These are phyloP conservation scores for Saccostrea glomerata DNA, from an alignment of 1,140 invertebrate genomes.

Conservation along the genomic window DNA sequence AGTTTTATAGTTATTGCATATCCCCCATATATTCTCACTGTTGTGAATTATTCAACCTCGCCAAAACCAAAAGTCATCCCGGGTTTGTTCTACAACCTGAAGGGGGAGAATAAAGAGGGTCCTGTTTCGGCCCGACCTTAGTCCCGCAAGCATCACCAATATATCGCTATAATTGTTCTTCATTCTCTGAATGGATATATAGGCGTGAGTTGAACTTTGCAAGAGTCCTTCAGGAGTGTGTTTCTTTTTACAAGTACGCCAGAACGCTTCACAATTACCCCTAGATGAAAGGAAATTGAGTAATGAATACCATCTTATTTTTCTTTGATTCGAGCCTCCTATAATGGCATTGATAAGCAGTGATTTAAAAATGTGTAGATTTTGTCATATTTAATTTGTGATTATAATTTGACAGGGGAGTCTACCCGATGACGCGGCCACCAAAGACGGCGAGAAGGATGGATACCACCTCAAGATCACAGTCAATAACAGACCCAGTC, in stretches of 20 bases:
- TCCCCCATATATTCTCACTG: neutral
- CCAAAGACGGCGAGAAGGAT: conserved; percentile 36
- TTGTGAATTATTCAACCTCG: neutral
- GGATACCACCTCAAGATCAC: conserved; percentile 23
- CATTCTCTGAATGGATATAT: neutral
- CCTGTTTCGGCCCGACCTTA: conserved; percentile 18
- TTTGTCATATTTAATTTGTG: conserved; percentile 51
- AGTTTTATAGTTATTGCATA: neutral
- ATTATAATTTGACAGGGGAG: conserved; percentile 45
- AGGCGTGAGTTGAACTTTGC: conserved; percentile 37
- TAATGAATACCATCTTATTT: conserved; percentile 42
- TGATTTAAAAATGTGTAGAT: conserved; percentile 37
- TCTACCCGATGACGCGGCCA: conserved; percentile 31
- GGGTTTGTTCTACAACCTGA: neutral
- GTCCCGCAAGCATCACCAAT: neutral
- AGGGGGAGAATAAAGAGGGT: conserved; percentile 7
- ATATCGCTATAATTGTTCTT: conserved; percentile 34
- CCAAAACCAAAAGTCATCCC: conserved; percentile 1
- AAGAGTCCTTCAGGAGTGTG: conserved; percentile 42
- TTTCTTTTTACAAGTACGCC: conserved; percentile 42
- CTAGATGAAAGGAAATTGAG: conserved; percentile 41
- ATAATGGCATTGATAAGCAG: conserved; percentile 38
- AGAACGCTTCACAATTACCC: conserved; percentile 28
- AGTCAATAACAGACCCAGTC: conserved; percentile 15
- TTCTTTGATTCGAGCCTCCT: conserved; percentile 37